Conservation (phyloP, 2,797 vertebrate genomes). For the Gymnothorax javanicus region DNA sequence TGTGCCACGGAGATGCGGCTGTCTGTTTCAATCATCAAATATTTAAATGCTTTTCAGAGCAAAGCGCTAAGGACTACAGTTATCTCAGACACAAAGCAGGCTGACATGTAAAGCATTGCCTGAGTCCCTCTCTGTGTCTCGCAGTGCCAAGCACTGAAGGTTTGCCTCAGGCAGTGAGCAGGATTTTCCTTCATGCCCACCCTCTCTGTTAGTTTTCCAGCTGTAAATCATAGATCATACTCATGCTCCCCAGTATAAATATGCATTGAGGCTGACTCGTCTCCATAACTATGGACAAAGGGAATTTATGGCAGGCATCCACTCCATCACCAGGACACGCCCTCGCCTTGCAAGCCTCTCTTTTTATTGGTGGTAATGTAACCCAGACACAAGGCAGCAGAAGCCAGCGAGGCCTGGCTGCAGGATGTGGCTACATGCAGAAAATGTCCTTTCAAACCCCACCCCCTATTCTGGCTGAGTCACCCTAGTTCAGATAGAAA, state of each 20-base stretch:
- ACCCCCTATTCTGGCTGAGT: background rate
- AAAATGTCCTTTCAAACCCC: background rate
- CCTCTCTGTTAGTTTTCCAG: constrained; percentile 18
- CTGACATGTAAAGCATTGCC: background rate
- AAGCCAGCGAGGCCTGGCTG: background rate
- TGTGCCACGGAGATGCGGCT: background rate
- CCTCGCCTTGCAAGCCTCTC: background rate
- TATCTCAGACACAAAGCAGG: background rate
- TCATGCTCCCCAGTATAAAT: constrained; percentile 1
- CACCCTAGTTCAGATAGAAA: background rate
- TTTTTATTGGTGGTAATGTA: background rate
- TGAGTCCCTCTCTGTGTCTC: constrained; percentile 1
- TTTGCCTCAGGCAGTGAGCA: background rate
- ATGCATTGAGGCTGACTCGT: background rate
- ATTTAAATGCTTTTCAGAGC: background rate
- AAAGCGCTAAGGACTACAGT: background rate
- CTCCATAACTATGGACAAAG: background rate
- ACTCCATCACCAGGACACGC: constrained; percentile 11
- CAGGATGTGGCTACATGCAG: constrained; percentile 12
- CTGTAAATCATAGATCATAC: background rate
- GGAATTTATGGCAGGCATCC: background rate
- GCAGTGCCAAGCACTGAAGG: background rate
- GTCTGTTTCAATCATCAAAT: background rate
- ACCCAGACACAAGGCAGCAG: background rate
- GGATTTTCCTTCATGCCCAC: constrained; percentile 9